A percentile compares a stretch with the other conserved stretches of the same genome.
Evolutionary conservation across 2,113 vertebrate species (phyloP).

Genomic region (Rhinichthys klamathensis): DNA sequence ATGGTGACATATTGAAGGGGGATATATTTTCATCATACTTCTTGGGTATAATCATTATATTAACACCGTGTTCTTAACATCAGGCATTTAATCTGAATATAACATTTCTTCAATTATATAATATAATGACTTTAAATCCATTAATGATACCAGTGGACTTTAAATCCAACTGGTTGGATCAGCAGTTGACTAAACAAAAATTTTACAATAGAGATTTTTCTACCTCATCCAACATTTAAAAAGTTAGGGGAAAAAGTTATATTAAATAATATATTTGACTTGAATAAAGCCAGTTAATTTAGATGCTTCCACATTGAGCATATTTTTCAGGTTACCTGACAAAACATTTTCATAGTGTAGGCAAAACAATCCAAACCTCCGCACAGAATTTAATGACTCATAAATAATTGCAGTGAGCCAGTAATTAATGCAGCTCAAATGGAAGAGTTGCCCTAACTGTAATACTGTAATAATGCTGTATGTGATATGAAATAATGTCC

Average conservation of each 20-base stretch:
- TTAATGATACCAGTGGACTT: too few species aligned
- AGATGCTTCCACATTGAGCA: neutral
- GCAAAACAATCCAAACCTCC: slow-evolving; percentile 14
- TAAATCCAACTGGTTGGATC: neutral
- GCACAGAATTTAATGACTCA: slow-evolving; percentile 2
- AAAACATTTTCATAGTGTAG: neutral
- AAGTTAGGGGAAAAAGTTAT: neutral
- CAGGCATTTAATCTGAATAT: neutral
- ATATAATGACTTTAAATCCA: too few species aligned
- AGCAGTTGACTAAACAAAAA: neutral
- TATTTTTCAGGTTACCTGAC: neutral
- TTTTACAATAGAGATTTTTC: neutral
- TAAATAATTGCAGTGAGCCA: neutral
- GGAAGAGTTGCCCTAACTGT: neutral
- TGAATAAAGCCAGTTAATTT: neutral
- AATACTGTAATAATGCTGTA: neutral
- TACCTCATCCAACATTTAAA: neutral
- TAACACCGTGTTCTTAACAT: neutral
- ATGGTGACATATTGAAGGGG: neutral
- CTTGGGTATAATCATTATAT: neutral
- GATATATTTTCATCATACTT: neutral
- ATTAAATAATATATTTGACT: neutral
- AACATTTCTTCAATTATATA: neutral
- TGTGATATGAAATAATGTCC: neutral
- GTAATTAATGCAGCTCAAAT: slow-evolving; percentile 18